Conservation (phyloP, 2,888 invertebrate species). For the Conchocele bisecta region DNA sequence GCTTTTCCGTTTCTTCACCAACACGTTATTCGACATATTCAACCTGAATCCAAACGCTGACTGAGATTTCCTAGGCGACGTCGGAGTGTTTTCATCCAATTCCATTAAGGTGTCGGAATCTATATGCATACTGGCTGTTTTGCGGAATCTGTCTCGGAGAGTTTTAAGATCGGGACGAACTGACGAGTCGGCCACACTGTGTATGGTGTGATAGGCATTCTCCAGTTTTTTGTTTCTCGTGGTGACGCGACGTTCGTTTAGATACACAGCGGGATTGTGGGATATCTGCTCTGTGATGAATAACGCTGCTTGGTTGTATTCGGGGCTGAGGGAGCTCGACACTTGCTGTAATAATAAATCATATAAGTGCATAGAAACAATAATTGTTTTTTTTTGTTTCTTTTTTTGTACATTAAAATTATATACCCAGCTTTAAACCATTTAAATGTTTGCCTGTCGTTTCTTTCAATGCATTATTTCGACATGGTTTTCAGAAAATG, state of each 20-base stretch:
- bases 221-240: slow-evolving; percentile 4
- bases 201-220: slow-evolving; percentile 23
- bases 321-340: too few relatives aligned
- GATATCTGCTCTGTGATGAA: slow-evolving; percentile 6
- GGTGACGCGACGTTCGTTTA: neutral
- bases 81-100: too few relatives aligned
- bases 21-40: neutral
- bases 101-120: neutral
- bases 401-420: too few relatives aligned
- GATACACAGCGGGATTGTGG: slow-evolving; percentile 12
- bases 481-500: too few relatives aligned
- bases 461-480: too few relatives aligned
- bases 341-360: too few relatives aligned
- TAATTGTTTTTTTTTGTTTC: too few relatives aligned
- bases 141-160: slow-evolving; percentile 11
- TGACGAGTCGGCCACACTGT: neutral
- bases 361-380: too few relatives aligned
- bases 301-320: slow-evolving; percentile 8
- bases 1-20: neutral
- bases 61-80: too few relatives aligned
- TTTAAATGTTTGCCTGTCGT: too few relatives aligned
- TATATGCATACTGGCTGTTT: slow-evolving; percentile 16
- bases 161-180: neutral
- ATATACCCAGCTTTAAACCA: too few relatives aligned
- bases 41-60: too few relatives aligned